Conservation (phyloP, 2,888 invertebrate genomes). For the Pterostichus madidus region DNA sequence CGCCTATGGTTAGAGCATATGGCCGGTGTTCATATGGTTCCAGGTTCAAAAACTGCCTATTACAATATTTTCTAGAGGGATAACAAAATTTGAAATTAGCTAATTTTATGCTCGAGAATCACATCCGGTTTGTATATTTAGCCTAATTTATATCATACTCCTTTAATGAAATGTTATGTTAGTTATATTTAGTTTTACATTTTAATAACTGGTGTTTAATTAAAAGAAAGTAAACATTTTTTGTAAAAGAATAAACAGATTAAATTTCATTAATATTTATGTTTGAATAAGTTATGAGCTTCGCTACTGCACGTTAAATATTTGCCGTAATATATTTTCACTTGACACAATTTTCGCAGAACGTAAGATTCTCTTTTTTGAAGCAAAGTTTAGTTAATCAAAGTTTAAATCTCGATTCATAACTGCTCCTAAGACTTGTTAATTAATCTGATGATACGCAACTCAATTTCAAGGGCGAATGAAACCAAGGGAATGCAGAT, state of each 20-base stretch:
- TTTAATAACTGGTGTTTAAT: too few species aligned
- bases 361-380: not conserved
- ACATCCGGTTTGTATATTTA: too few species aligned
- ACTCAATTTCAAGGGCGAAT: too few species aligned
- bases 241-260: not conserved
- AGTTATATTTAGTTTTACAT: too few species aligned
- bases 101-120: too few species aligned
- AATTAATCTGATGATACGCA: not conserved
- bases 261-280: not conserved
- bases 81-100: too few species aligned
- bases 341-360: not conserved
- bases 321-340: not conserved
- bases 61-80: too few species aligned
- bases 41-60: too few species aligned
- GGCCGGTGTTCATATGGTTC: too few species aligned
- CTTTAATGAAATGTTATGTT: too few species aligned
- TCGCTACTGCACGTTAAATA: not conserved
- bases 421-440: conserved; percentile 6
- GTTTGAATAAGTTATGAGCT: not conserved
- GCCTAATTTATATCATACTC: too few species aligned
- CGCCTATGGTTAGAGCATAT: too few species aligned
- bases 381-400: not conserved
- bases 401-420: not conserved
- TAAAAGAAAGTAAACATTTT: not conserved
- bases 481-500: not conserved